Conservation (phyloP, 2,113 vertebrate species). For the Lipotes vexillifer region DNA sequence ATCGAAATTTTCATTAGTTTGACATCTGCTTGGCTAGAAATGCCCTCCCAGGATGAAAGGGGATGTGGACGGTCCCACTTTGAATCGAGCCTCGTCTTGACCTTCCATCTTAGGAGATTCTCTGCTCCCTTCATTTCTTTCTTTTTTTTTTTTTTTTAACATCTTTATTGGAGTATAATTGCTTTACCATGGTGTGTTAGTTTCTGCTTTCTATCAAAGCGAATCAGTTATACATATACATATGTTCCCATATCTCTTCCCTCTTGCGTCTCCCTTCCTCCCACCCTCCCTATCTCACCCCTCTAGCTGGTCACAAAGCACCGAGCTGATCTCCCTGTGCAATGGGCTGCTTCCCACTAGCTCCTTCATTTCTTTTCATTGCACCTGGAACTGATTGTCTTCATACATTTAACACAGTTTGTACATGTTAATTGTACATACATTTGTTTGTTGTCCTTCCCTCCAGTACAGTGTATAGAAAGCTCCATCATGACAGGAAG, state of each 20-base stretch:
- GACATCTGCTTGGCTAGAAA: neutral
- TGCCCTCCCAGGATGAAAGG: neutral
- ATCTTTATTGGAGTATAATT: too few species aligned
- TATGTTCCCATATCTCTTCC: too few species aligned
- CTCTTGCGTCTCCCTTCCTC: too few species aligned
- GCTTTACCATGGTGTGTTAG: too few species aligned
- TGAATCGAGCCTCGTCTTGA: neutral
- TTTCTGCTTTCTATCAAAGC: too few species aligned
- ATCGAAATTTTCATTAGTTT: neutral
- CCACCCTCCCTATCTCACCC: too few species aligned
- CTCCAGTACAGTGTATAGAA: neutral
- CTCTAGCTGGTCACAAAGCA: too few species aligned
- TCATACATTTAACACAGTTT: neutral
- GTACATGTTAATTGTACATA: neutral
- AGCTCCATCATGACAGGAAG: neutral
- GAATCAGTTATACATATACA: too few species aligned
- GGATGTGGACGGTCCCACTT: neutral
- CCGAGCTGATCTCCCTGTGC: too few species aligned
- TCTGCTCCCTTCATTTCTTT: neutral
- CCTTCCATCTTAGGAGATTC: neutral
- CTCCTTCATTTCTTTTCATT: neutral
- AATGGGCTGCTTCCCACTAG: too few species aligned
- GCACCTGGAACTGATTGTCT: neutral
- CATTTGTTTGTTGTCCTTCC: neutral
- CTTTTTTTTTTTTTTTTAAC: neutral